Conservation (phyloP, 92 coral and sea anemone species). For the Hydrozoanthus gracilis region DNA sequence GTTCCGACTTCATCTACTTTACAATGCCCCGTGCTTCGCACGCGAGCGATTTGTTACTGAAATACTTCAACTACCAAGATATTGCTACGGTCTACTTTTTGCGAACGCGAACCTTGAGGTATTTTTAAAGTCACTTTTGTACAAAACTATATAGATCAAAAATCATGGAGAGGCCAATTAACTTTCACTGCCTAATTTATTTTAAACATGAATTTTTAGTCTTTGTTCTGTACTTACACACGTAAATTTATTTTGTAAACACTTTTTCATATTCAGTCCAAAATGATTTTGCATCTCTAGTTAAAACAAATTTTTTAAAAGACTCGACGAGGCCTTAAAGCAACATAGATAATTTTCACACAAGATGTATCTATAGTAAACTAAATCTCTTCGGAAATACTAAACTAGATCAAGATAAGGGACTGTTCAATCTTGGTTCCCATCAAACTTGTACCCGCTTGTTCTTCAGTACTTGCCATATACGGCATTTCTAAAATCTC, state of each 20-base stretch:
- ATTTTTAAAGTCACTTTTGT: no score
- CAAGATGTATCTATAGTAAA: not conserved
- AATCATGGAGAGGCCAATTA: not conserved
- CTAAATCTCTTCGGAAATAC: not conserved
- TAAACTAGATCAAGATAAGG: not conserved
- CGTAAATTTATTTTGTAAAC: no score
- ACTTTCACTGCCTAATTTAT: not conserved
- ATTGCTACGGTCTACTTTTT: not conserved
- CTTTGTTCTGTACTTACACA: no score
- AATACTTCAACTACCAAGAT: not conserved
- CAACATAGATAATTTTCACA: no score
- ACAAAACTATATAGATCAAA: no score
- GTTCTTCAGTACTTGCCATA: not conserved
- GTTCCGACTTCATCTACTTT: not conserved
- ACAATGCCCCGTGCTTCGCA: not conserved
- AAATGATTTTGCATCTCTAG: no score
- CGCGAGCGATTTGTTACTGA: not conserved
- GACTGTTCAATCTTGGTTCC: not conserved
- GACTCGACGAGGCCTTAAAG: no score
- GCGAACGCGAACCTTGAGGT: no score
- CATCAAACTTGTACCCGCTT: not conserved
- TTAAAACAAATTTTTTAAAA: no score
- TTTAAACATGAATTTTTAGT: no score
- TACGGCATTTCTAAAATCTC: not conserved
- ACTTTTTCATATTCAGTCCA: no score